Evolutionary conservation across 2,797 vertebrate species (phyloP).

Genomic region (Orestias chungarensis): DNA sequence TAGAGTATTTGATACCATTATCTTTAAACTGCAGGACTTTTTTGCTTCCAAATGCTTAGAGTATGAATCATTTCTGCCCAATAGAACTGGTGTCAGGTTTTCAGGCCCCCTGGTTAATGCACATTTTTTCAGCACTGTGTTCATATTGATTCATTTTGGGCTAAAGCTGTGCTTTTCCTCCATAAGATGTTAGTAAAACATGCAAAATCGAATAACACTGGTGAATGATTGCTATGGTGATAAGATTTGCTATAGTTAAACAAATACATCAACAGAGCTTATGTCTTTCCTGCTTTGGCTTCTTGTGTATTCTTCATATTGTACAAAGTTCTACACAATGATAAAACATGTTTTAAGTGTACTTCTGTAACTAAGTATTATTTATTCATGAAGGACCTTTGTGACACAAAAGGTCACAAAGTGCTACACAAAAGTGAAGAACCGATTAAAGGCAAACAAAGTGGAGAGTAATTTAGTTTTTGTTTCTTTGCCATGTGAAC

Average conservation of each 20-base stretch:
- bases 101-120: not conserved
- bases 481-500: conserved; percentile 22
- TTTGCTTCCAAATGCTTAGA: not conserved
- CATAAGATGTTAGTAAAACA: not conserved
- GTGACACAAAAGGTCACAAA: too few relatives aligned
- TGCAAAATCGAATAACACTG: not conserved
- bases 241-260: not conserved
- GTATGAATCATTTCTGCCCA: not conserved
- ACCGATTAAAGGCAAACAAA: not conserved
- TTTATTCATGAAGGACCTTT: too few relatives aligned
- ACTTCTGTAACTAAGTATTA: conserved; percentile 1
- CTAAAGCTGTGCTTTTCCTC: not conserved
- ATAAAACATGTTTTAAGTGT: conserved; percentile 12
- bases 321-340: not conserved
- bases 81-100: not conserved
- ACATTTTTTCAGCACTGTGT: not conserved
- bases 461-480: not conserved
- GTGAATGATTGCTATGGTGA: not conserved
- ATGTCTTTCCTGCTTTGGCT: not conserved
- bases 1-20: not conserved
- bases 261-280: not conserved
- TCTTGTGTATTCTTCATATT: not conserved
- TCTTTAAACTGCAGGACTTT: not conserved
- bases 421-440: too few relatives aligned
- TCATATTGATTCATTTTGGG: not conserved